Base-by-base conservation (phyloP, 2,888 invertebrate species). In the Drosophila eohydei region DNA sequence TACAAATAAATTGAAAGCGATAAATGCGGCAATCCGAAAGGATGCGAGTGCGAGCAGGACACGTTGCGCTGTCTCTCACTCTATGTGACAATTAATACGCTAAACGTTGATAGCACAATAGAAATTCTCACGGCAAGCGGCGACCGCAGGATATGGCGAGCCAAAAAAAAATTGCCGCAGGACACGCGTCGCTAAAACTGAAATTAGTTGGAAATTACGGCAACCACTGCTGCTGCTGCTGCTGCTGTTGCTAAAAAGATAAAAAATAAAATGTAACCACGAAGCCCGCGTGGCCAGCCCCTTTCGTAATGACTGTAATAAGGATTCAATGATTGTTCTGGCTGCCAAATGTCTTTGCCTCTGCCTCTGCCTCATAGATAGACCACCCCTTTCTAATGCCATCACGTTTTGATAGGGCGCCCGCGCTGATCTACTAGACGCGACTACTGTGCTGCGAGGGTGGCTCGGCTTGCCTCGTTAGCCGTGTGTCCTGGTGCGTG, bases 71-170 rank as follows among this genome's bases (percentile, higher is more conserved):
- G 0, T 7, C 2, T 21, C n/a, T 21, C 16, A 12, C 6, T 21
- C 16, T 34, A 88, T 81, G 90, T 81, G 90, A 84, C 91, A 91
- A 91, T 90, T 91, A 90, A 90, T 86, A 84, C 83, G 90, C 84
- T 91, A 87, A 90, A 84, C 86, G 86, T 67, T 81, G 36, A 38
- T 3, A 55, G 41, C 16, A 55, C 32, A 54, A 62, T 36, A 28
- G 30, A 54, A 50, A 43, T 54, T 54, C 54, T 54, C 54, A 54
- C 54, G 54, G 52, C 38, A 52, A 26, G 41, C 51, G 61, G 62
- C 71, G 61, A 85, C 81, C 78, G 70, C 83, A 77, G 64, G 64
- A 26, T 75, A 71, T 6, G 75, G 82, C 82, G 71, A 73, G 71
- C 30, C 4, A 30, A 30, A 30, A 32, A 50, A 52, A 52, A 90